Base-by-base conservation (phyloP, 2,113 vertebrate genomes). In the Coreoperca whiteheadi region DNA sequence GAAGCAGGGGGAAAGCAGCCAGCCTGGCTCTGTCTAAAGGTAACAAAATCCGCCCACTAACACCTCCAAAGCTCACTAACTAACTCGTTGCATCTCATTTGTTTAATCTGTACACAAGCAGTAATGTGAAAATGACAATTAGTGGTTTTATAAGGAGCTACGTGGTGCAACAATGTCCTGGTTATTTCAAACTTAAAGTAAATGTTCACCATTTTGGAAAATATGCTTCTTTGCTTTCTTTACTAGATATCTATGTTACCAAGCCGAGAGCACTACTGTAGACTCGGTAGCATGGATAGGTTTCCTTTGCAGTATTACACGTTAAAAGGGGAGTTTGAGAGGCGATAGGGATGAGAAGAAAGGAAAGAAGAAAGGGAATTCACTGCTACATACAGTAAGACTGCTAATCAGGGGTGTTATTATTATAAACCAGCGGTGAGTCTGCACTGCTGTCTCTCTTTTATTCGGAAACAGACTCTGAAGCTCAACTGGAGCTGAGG, bases 391-490 rank as follows among this genome's bases (percentile, higher is more conserved):
- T 64, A n/a, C 28, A 66, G 18, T 39, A 15, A 71, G 51, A 59
- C 71, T 46, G 41, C 37, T 75, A 57, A 76, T 59, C 30, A 8
- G 41, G 54, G 28, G 41, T 73, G 71, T 65, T 87, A 32, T 48
- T 80, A 66, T 67, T 14, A 59, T 65, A 54, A 77, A 64, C 1
- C 82, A 70, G 61, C 74, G 46, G 81, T 34, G 60, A 41, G 50
- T 68, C 39, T 53, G 50, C 65, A 63, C 20, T 10, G 20, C 73
- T 71, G 68, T 83, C 69, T 78, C 57, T 75, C 77, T 74, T 39
- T 74, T 70, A 67, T 81, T 72, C 69, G 84, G 53, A 74, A 74
- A 81, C 72, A 82, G 59, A 87, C 79, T 50, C 69, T 68, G 77
- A 63, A 73, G 77, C 60, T 73, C 64, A 61, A 81, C 75, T 78